phyloP scores from a whole-genome alignment of 1,140 invertebrate genomes.

The Drosophila littoralis region DNA sequence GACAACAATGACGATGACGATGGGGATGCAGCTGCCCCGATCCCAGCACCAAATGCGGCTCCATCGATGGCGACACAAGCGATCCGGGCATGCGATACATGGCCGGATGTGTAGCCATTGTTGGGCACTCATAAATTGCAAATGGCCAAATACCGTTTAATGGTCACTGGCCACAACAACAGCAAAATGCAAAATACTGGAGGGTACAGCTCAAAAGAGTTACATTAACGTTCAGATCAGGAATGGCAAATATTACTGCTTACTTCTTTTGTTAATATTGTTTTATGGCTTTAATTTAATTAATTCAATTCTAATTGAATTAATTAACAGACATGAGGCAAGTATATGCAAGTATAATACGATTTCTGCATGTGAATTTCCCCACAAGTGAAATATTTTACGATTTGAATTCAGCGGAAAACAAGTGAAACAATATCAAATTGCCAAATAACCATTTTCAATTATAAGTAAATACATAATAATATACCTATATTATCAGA shows the following conservation, averaged over 20 bases:
- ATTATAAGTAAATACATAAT: no score
- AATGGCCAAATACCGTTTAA: slow-evolving; percentile 78
- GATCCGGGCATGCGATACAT: slow-evolving; percentile 16
- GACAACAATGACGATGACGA: background rate
- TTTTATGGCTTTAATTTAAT: background rate
- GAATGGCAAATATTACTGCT: background rate
- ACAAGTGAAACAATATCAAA: no score
- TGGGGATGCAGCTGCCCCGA: background rate
- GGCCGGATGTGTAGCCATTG: slow-evolving; percentile 57
- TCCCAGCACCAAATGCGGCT: background rate
- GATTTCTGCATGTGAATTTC: no score
- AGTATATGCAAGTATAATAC: no score
- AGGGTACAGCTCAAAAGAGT: slow-evolving; percentile 8
- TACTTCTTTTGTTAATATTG: background rate
- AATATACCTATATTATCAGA: no score
- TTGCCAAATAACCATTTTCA: no score
- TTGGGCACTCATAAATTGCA: slow-evolving; percentile 69
- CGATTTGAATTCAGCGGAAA: no score
- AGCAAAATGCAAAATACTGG: slow-evolving; percentile 14
- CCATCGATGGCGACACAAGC: slow-evolving; percentile 1
- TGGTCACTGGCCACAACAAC: slow-evolving; percentile 55
- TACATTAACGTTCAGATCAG: slow-evolving; percentile 14
- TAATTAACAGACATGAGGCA: no score
- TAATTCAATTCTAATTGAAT: no score
- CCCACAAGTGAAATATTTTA: no score